A percentile compares a stretch with the other conserved stretches of the same genome.
These are phyloP conservation scores for Chrysogorgia sp. DNA, from an alignment of 92 coral and sea anemone genomes.

Conservation along the genomic window DNA sequence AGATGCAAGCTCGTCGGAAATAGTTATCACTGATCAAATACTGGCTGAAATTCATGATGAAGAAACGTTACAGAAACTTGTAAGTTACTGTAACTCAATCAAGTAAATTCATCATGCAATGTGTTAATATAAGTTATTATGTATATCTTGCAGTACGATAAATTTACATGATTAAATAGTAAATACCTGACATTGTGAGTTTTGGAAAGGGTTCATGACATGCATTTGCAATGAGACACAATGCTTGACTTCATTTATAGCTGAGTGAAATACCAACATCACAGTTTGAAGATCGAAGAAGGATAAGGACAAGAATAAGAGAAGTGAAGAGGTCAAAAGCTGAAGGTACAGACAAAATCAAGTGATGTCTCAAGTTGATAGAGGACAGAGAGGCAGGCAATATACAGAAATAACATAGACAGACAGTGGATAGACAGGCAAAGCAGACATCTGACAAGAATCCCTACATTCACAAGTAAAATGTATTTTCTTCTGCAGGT, in stretches of 20 bases:
- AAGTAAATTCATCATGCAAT: background rate
- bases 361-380: background rate
- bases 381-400: background rate
- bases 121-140: background rate
- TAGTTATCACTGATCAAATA: slow-evolving; percentile 67
- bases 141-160: too few relatives aligned
- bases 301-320: slow-evolving; percentile 76
- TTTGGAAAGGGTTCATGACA: background rate
- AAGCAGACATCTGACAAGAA: background rate
- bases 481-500: slow-evolving; percentile 23
- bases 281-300: slow-evolving; percentile 82
- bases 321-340: slow-evolving; percentile 66
- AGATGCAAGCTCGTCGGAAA: slow-evolving; percentile 1
- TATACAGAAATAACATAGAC: background rate
- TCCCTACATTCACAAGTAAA: background rate
- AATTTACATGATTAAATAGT: too few relatives aligned
- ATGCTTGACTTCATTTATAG: slow-evolving; percentile 43
- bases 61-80: slow-evolving; percentile 79
- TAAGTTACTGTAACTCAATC: slow-evolving; percentile 45
- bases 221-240: background rate
- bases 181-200: background rate
- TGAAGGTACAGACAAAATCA: background rate
- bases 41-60: slow-evolving; percentile 83
- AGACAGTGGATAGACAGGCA: background rate
- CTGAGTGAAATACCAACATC: slow-evolving; percentile 85